These are phyloP conservation scores for Gallinago stenura DNA, from an alignment of 2,797 vertebrate genomes.

Conservation along the genomic window DNA sequence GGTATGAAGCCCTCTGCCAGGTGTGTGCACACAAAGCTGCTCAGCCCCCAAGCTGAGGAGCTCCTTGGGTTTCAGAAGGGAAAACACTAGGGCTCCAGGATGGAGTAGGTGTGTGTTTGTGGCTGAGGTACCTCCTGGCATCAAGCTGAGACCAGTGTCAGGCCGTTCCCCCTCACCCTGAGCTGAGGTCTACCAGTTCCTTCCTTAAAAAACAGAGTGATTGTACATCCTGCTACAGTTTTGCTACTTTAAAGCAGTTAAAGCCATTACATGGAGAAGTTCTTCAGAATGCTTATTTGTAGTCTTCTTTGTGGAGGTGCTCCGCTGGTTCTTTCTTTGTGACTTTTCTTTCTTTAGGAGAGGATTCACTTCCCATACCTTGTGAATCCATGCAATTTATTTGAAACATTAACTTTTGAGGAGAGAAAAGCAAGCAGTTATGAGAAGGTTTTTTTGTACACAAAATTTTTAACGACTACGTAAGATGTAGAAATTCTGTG, in stretches of 20 bases:
- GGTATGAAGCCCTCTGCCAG: not conserved
- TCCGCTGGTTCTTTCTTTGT: not conserved
- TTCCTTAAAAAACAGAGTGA: not conserved
- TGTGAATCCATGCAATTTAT: not conserved
- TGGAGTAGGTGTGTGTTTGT: fast-evolving
- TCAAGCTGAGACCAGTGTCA: fast-evolving
- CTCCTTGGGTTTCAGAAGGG: not conserved
- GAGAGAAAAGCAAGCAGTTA: not conserved
- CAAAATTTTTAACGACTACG: fast-evolving
- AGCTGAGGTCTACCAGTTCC: not conserved
- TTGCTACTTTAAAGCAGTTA: not conserved
- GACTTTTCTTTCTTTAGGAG: too few species aligned
- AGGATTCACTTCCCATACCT: too few species aligned
- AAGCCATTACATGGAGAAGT: not conserved
- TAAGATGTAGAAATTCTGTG: not conserved
- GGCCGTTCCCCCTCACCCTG: not conserved
- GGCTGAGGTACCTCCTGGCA: not conserved
- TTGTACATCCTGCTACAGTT: not conserved
- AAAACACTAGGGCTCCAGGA: fast-evolving
- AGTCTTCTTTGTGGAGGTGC: not conserved
- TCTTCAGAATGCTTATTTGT: not conserved
- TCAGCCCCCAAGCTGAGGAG: not conserved
- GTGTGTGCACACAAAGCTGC: not conserved
- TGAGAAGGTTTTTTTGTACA: not conserved
- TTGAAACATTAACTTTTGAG: not conserved